Evolutionary conservation across 53 echinoderm and acorn worm genomes (phyloP).

Genomic region (Mesocentrotus franciscanus): DNA sequence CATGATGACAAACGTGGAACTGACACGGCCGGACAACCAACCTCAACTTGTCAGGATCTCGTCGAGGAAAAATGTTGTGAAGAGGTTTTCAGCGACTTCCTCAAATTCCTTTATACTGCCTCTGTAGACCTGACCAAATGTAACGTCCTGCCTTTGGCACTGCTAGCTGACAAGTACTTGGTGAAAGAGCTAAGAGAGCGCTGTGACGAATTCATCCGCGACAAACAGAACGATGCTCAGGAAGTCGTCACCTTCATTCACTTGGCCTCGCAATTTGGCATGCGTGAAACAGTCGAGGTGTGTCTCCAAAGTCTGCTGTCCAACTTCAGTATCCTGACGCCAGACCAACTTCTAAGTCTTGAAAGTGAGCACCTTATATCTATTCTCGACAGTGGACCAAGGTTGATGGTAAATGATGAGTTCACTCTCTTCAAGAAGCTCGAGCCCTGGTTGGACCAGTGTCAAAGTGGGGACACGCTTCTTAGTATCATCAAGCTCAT

Average conservation of each 20-base stretch:
- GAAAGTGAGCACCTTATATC: neutral
- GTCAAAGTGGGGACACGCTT: constrained; percentile 4
- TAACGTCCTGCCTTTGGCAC: constrained; percentile 73
- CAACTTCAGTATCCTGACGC: constrained; percentile 28
- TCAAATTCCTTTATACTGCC: constrained; percentile 82
- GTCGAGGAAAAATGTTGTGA: constrained; percentile 65
- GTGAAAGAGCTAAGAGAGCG: constrained; percentile 74
- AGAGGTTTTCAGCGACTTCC: constrained; percentile 75
- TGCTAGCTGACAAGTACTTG: constrained; percentile 86
- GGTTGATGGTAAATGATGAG: constrained; percentile 41
- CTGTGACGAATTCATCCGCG: constrained; percentile 70
- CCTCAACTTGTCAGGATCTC: neutral
- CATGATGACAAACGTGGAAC: no score
- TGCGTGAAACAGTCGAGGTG: neutral
- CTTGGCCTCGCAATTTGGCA: neutral
- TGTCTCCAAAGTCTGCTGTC: constrained; percentile 1
- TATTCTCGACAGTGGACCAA: constrained; percentile 47
- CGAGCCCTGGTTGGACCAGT: constrained; percentile 41
- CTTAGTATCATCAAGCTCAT: constrained; percentile 58
- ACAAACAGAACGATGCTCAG: neutral
- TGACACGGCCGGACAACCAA: neutral
- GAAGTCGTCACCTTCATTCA: neutral
- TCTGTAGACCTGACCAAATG: constrained; percentile 67
- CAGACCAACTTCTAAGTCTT: constrained; percentile 24
- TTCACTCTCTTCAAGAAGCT: constrained; percentile 59